Base-by-base conservation (phyloP, 2,888 invertebrate genomes). In the Diachrysia chrysitis region DNA sequence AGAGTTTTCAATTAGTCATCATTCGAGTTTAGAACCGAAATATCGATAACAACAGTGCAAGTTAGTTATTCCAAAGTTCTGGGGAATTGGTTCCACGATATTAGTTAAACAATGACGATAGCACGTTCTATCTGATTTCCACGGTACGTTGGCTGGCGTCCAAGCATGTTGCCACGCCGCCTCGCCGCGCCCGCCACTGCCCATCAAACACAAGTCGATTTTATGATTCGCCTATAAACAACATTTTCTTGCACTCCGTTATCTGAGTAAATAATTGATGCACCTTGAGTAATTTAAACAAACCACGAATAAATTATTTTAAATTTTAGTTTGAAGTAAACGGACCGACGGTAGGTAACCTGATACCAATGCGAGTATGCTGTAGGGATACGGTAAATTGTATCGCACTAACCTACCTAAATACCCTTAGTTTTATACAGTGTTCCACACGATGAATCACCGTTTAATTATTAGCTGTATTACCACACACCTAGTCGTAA, bases 101-200 rank as follows among this genome's bases (percentile, higher is more conserved):
- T 83, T 83, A 81, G 83, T 85, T 84, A 88, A 91, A 91, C 89
- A 91, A 90, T 89, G 87, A 85, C 82, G 86, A 78, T 87, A 83
- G 83, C 69, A 64, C 63, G 80, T 76, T 82, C 73, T 74, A 66
- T 82, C 86, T 83, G 82, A 86, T 88, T 88, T 87, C 81, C 85
- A 89, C 87, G 91, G 86, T 85, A 81, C 80, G 84, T 92, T 94
- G 94, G 94, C 94, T 60, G 48, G 63, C 76, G 69, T 88, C 94
- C 94, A 94, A 88, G 73, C 92, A 86, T 88, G 90, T 86, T 89
- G 85, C 90, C 84, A 88, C 86, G 91, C 77, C 58, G 69, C 58
- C 71, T 63, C 53, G 63, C 64, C 69, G 63, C 71, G 66, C 75
- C 73, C 71, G 82, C 70, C 51, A 69, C 73, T 60, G 72, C 69